phyloP scores from a whole-genome alignment of 2,113 vertebrate species.

The Hippocampus guttulatus region DNA sequence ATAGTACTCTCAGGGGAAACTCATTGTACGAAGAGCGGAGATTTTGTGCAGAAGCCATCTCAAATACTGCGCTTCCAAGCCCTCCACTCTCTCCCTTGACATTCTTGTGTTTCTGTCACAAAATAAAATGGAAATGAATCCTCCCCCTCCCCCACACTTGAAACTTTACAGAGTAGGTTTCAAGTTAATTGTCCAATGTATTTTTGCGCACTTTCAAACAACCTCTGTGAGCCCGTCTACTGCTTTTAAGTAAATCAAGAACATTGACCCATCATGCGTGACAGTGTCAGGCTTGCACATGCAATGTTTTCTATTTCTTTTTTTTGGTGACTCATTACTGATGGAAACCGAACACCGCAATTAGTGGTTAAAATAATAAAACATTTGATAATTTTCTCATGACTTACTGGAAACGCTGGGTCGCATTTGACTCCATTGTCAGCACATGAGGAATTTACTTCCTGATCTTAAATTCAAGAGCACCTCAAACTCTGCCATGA shows the following conservation, averaged over 20 bases:
- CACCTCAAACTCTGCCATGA: not conserved
- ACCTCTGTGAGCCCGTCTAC: not conserved
- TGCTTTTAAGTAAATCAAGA: not conserved
- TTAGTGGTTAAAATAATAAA: conserved; percentile 17
- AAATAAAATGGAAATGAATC: not conserved
- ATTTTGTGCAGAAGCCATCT: not conserved
- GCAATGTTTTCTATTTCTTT: not conserved
- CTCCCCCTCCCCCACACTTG: not conserved
- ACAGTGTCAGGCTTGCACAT: conserved; percentile 2
- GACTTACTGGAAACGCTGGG: conserved; percentile 15
- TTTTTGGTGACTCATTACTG: not conserved
- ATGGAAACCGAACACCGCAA: not conserved
- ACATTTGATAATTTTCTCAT: conserved; percentile 19
- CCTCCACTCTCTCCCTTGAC: not conserved
- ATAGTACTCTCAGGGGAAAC: not conserved
- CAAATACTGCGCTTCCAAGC: not conserved
- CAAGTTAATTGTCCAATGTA: not conserved
- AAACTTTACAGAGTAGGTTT: not conserved
- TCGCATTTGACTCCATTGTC: not conserved
- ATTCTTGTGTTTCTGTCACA: conserved; percentile 5
- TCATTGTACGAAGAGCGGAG: not conserved
- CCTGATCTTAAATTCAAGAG: not conserved
- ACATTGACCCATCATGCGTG: not conserved
- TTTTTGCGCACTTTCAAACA: not conserved
- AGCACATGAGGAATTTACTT: not conserved